These are phyloP conservation scores for Argyrosomus japonicus DNA, from an alignment of 2,113 vertebrate species.

Conservation along the genomic window DNA sequence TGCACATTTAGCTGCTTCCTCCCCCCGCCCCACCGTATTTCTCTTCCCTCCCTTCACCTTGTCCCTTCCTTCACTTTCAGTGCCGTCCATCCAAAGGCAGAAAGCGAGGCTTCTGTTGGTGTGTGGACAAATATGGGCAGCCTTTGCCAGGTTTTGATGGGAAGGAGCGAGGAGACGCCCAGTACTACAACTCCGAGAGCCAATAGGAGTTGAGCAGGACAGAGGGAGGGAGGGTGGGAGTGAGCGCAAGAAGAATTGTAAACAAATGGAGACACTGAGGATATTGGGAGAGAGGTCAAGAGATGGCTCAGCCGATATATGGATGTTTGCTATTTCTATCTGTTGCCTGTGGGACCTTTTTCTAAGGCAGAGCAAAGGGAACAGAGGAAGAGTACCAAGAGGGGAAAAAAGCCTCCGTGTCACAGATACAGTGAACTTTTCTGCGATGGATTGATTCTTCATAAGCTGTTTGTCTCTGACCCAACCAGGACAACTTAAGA, in stretches of 20 bases:
- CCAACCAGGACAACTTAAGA: constrained; percentile 24
- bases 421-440: constrained; percentile 44
- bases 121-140: constrained; percentile 95
- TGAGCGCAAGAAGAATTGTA: constrained; percentile 68
- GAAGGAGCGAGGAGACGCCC: constrained; percentile 87
- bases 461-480: constrained; percentile 62
- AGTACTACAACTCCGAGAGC: constrained; percentile 89
- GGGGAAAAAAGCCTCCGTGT: constrained; percentile 23
- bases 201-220: constrained; percentile 83
- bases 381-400: constrained; percentile 56
- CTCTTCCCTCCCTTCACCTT: constrained; percentile 59
- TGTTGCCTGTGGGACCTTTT: constrained; percentile 72
- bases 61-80: constrained; percentile 79
- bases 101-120: constrained; percentile 96
- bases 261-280: constrained; percentile 70
- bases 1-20: constrained; percentile 38
- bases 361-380: constrained; percentile 57
- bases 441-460: constrained; percentile 55
- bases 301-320: constrained; percentile 70
- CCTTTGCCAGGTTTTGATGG: constrained; percentile 88
- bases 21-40: neutral
- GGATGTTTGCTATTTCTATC: constrained; percentile 77
- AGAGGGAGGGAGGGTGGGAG: constrained; percentile 52
- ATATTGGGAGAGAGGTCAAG: constrained; percentile 75
- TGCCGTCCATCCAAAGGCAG: constrained; percentile 95